These are phyloP conservation scores for Dynastes tityus DNA, from an alignment of 2,888 invertebrate genomes.

Conservation along the genomic window DNA sequence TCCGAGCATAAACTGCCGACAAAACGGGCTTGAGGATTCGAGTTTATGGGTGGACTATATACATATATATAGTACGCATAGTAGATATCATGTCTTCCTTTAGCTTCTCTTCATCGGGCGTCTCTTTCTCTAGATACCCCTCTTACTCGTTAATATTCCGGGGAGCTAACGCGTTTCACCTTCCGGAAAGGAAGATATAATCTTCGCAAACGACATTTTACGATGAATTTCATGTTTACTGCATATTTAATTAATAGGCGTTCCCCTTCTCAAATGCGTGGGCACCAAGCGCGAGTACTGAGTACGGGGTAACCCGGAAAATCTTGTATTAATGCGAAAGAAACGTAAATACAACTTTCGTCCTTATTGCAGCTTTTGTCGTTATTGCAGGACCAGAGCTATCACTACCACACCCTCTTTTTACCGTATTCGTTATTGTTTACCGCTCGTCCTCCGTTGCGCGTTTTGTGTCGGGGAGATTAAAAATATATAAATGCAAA, in stretches of 20 bases:
- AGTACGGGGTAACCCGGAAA: conserved; percentile 43
- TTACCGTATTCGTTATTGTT: conserved; percentile 51
- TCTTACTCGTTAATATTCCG: conserved; percentile 64
- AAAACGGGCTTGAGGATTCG: conserved; percentile 70
- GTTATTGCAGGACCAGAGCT: conserved; percentile 11
- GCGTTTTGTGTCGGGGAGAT: conserved; percentile 45
- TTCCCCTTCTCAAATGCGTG: conserved; percentile 49
- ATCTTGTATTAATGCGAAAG: background rate
- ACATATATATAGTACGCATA: conserved; percentile 56
- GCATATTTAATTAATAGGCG: conserved; percentile 68
- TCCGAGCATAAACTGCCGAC: conserved; percentile 71
- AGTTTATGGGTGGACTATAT: conserved; percentile 64
- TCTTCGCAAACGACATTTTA: conserved; percentile 63
- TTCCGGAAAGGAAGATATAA: conserved; percentile 61
- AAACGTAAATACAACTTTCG: background rate
- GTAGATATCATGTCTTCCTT: conserved; percentile 53
- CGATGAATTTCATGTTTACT: conserved; percentile 68
- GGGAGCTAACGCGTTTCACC: conserved; percentile 57
- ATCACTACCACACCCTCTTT: conserved; percentile 9
- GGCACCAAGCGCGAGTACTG: conserved; percentile 43
- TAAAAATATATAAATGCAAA: conserved; percentile 56
- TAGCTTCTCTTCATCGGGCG: conserved; percentile 30
- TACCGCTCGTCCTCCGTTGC: conserved; percentile 51
- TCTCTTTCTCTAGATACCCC: conserved; percentile 50
- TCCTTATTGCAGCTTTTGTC: background rate